These are phyloP conservation scores for Denticeps clupeoides DNA, from an alignment of 2,797 vertebrate genomes.

Conservation along the genomic window DNA sequence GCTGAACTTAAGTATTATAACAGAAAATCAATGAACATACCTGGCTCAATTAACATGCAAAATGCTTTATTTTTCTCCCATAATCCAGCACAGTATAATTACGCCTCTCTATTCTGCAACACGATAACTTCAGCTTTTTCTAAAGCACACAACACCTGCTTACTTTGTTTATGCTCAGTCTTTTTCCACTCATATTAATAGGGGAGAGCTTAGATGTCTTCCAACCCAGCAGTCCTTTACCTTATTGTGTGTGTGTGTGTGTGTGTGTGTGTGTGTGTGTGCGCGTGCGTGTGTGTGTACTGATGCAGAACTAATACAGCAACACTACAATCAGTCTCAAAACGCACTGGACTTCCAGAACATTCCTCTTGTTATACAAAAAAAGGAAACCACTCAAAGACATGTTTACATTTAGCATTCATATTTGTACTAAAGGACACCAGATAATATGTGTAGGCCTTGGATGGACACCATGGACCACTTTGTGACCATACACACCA, in stretches of 20 bases:
- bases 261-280: not conserved
- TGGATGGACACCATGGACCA: too few relatives aligned
- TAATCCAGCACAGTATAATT: conserved; percentile 70
- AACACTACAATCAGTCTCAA: too few relatives aligned
- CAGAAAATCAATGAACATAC: conserved; percentile 72
- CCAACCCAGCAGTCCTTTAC: conserved; percentile 28
- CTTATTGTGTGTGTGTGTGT: not conserved
- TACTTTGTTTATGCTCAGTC: conserved; percentile 59
- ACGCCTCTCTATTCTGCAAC: conserved; percentile 67
- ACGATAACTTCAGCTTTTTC: conserved; percentile 63
- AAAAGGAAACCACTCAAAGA: too few relatives aligned
- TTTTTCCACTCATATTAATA: conserved; percentile 42
- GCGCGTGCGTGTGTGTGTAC: not conserved
- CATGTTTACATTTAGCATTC: too few relatives aligned
- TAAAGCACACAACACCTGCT: conserved; percentile 69
- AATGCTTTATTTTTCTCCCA: conserved; percentile 52
- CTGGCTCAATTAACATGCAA: conserved; percentile 73
- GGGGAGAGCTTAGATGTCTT: conserved; percentile 45
- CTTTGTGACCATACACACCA: too few relatives aligned
- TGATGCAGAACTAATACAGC: too few relatives aligned
- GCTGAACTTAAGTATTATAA: conserved; percentile 74
- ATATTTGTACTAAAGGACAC: too few relatives aligned
- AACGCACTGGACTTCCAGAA: too few relatives aligned
- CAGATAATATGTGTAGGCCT: too few relatives aligned
- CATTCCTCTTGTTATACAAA: too few relatives aligned